phyloP scores from a whole-genome alignment of 1,140 invertebrate species.

The Portunus trituberculatus region DNA sequence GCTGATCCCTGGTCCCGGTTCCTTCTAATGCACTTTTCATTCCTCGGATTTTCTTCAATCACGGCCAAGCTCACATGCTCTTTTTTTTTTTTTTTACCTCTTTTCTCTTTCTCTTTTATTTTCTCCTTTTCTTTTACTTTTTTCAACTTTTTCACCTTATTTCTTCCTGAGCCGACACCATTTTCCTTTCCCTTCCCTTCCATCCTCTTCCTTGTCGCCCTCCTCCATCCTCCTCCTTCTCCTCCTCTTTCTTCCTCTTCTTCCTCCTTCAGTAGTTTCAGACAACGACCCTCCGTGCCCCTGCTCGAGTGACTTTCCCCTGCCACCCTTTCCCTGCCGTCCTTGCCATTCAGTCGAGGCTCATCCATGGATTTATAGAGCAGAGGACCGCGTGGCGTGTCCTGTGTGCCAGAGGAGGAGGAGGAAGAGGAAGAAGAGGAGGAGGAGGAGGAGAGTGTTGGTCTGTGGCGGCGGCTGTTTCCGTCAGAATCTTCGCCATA shows the following conservation, averaged over 20 bases:
- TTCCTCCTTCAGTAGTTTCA: background rate
- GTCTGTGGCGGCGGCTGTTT: too few relatives aligned
- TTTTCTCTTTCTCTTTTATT: background rate
- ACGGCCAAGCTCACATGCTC: background rate
- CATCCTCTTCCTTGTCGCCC: too few relatives aligned
- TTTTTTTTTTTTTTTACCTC: background rate
- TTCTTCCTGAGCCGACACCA: background rate
- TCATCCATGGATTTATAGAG: slow-evolving; percentile 12
- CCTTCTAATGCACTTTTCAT: slow-evolving; percentile 23
- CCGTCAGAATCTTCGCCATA: background rate
- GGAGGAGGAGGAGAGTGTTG: too few relatives aligned
- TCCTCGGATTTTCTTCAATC: background rate
- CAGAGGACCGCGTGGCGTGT: background rate
- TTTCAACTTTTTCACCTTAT: background rate
- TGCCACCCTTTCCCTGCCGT: background rate
- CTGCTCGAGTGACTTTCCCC: background rate
- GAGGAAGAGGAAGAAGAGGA: too few relatives aligned
- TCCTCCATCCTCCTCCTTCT: slow-evolving; percentile 1
- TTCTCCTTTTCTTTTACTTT: background rate
- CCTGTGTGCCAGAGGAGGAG: too few relatives aligned
- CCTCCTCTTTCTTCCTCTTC: background rate
- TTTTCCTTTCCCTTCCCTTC: background rate
- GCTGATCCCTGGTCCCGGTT: background rate
- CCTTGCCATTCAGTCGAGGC: background rate
- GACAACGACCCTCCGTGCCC: too few relatives aligned